Conservation (phyloP, 2,113 vertebrate genomes). For the Sardina pilchardus region DNA sequence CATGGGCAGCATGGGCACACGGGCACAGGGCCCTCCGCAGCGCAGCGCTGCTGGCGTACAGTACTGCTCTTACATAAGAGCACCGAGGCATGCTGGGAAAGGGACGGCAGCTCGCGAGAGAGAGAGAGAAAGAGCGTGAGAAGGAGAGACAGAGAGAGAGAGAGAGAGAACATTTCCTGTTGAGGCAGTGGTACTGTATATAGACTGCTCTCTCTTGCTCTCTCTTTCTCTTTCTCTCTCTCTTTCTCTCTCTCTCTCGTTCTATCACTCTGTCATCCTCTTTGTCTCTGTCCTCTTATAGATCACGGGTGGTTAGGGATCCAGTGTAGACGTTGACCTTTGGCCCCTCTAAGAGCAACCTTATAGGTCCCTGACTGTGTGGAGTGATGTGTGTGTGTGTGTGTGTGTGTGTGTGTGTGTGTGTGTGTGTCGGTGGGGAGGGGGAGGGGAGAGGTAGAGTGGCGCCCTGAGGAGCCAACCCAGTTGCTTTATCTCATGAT, state of each 20-base stretch:
- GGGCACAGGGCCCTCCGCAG: conserved; percentile 19
- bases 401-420: too few relatives aligned
- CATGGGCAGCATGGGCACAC: too few relatives aligned
- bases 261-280: neutral
- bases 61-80: conserved; percentile 30
- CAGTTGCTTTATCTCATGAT: neutral
- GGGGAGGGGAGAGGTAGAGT: neutral
- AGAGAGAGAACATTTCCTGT: neutral
- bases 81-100: conserved; percentile 16
- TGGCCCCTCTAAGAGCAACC: neutral
- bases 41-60: conserved; percentile 11
- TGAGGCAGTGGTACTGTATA: neutral
- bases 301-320: neutral
- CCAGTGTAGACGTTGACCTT: neutral
- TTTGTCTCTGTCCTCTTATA: neutral
- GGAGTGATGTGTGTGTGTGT: neutral
- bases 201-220: neutral
- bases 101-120: conserved; percentile 1
- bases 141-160: neutral
- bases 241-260: neutral
- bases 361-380: conserved; percentile 1
- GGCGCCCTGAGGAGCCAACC: neutral
- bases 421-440: too few relatives aligned
- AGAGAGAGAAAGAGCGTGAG: conserved; percentile 2
- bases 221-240: neutral